Percentiles rank a stretch among this genome's conserved stretches.
These are phyloP conservation scores for Papilio helenus DNA, from an alignment of 1,140 invertebrate species.

Conservation along the genomic window DNA sequence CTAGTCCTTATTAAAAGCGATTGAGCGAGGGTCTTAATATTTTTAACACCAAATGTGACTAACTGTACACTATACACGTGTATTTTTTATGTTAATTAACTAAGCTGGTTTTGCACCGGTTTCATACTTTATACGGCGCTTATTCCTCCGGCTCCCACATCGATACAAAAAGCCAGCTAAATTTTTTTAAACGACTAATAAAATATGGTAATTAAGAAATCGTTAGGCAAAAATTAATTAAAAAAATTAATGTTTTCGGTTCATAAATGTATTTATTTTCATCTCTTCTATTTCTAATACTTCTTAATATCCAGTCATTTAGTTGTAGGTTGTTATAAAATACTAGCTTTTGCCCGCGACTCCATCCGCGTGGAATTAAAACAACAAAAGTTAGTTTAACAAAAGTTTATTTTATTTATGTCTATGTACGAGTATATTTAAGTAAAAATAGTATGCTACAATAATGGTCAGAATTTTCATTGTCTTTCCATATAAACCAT, in stretches of 20 bases:
- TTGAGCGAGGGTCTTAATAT: conserved; percentile 12
- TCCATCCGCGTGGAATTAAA: too few species aligned
- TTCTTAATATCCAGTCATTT: too few species aligned
- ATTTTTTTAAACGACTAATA: background rate
- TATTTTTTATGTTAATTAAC: conserved; percentile 36
- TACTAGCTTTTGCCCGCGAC: too few species aligned
- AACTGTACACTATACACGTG: conserved; percentile 26
- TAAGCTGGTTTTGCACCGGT: conserved; percentile 38
- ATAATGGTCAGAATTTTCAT: too few species aligned
- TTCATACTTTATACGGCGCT: conserved; percentile 1
- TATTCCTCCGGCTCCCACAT: conserved; percentile 11
- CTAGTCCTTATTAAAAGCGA: conserved; percentile 35
- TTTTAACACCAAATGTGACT: conserved; percentile 32
- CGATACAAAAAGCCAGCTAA: background rate
- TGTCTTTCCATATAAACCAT: too few species aligned
- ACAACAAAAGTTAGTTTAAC: too few species aligned
- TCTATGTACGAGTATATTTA: too few species aligned
- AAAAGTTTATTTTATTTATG: too few species aligned
- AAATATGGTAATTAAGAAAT: conserved; percentile 5
- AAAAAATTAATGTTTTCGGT: background rate
- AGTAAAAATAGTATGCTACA: too few species aligned
- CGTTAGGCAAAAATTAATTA: background rate
- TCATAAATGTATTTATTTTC: too few species aligned
- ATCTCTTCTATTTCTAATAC: too few species aligned
- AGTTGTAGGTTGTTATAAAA: too few species aligned